phyloP scores from a whole-genome alignment of 2,113 vertebrate species.

The Psittacara wagleri region DNA sequence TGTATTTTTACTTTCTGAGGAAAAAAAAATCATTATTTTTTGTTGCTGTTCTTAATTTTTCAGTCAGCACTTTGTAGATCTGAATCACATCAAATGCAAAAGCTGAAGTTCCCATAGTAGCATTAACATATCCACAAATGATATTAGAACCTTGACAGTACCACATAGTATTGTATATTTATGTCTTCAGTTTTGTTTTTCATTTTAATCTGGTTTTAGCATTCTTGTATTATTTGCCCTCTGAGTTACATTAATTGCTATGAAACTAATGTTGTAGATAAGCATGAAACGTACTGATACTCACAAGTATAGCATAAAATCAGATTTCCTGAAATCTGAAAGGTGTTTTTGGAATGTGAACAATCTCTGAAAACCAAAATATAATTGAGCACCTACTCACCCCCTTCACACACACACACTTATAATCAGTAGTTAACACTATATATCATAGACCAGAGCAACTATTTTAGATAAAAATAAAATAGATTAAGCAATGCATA shows the following conservation, averaged over 20 bases:
- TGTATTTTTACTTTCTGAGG: background rate
- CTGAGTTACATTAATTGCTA: background rate
- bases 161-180: background rate
- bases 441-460: background rate
- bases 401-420: background rate
- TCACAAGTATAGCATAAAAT: background rate
- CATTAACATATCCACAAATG: background rate
- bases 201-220: background rate
- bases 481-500: background rate
- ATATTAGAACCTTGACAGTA: background rate
- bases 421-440: background rate
- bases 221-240: background rate
- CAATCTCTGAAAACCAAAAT: background rate
- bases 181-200: background rate
- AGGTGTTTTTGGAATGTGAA: background rate
- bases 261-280: background rate
- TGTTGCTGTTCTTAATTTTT: background rate
- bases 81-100: background rate
- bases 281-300: background rate
- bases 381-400: background rate
- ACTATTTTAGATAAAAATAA: background rate
- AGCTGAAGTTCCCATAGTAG: slow-evolving; percentile 18
- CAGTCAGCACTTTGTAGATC: background rate
- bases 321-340: background rate
- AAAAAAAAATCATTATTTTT: background rate